A percentile compares a stretch with the other conserved stretches of the same genome.
Evolutionary conservation across 2,113 vertebrate species (phyloP).

Genomic region (Poeciliopsis prolifica): DNA sequence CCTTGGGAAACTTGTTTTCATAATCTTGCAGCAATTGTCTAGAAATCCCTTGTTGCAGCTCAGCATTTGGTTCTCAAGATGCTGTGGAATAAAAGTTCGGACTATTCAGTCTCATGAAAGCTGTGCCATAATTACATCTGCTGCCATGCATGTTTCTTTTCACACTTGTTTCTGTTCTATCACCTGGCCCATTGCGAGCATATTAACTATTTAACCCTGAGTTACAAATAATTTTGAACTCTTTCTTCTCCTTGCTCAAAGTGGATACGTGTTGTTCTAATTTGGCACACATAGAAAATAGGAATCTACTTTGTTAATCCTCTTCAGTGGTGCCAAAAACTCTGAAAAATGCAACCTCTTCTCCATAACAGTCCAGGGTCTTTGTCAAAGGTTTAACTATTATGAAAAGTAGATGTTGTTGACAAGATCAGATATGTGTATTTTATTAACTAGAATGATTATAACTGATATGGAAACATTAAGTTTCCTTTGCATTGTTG

Average conservation of each 20-base stretch:
- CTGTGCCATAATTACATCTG: constrained; percentile 21
- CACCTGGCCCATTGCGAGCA: constrained; percentile 32
- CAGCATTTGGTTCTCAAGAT: neutral
- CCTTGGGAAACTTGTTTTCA: neutral
- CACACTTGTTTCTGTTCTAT: constrained; percentile 23
- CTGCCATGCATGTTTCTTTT: constrained; percentile 18
- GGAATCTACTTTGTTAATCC: neutral
- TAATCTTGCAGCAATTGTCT: neutral
- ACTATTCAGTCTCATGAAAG: neutral
- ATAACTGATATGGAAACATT: neutral
- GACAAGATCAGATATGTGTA: too few relatives aligned
- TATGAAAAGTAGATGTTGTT: too few relatives aligned
- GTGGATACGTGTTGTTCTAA: constrained; percentile 39
- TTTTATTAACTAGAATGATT: neutral
- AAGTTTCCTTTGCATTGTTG: too few relatives aligned
- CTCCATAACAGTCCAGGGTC: neutral
- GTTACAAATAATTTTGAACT: constrained; percentile 49
- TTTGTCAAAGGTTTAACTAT: constrained; percentile 2
- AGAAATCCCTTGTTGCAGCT: neutral
- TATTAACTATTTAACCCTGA: constrained; percentile 55
- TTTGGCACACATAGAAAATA: constrained; percentile 27
- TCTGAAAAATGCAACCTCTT: constrained; percentile 1
- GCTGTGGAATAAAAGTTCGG: constrained; percentile 7
- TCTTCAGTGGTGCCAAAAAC: neutral
- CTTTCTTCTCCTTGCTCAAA: constrained; percentile 39